phyloP scores from a whole-genome alignment of 2,888 invertebrate genomes.

The Chrysolina americana region DNA sequence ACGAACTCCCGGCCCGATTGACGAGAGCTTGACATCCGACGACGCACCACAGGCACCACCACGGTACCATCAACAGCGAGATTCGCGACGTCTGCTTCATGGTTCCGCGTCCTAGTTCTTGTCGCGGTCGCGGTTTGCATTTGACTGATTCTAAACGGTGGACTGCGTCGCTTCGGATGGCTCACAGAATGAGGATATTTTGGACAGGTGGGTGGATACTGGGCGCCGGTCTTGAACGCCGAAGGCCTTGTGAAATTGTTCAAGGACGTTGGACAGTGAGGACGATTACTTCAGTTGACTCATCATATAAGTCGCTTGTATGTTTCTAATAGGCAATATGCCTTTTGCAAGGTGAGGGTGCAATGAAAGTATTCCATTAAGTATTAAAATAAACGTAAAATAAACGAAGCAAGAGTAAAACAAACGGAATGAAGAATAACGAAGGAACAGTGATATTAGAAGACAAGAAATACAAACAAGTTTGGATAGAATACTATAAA shows the following conservation, averaged over 20 bases:
- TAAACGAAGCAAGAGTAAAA: no score
- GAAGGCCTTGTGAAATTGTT: constrained; percentile 7
- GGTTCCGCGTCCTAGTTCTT: constrained; percentile 30
- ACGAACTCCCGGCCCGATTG: constrained; percentile 23
- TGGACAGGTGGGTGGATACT: background rate
- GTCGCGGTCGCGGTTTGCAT: constrained; percentile 33
- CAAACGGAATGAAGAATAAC: no score
- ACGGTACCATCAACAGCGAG: constrained; percentile 30
- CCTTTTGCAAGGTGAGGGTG: no score
- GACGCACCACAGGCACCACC: constrained; percentile 37
- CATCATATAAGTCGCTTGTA: no score
- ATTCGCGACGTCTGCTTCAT: constrained; percentile 17
- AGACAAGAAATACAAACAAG: no score
- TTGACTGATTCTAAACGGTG: constrained; percentile 31
- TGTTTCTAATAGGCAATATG: no score
- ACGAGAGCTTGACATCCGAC: constrained; percentile 14
- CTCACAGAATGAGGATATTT: background rate
- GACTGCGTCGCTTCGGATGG: background rate
- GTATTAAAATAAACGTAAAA: no score
- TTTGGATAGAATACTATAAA: no score
- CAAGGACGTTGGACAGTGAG: background rate
- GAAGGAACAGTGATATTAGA: no score
- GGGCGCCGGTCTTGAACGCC: background rate
- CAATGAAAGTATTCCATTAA: no score
- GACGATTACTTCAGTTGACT: no score